Evolutionary conservation across 2,888 invertebrate genomes (phyloP), one percentile per base, ranked within the genome.

Genomic region (Epinotia ramella): DNA sequence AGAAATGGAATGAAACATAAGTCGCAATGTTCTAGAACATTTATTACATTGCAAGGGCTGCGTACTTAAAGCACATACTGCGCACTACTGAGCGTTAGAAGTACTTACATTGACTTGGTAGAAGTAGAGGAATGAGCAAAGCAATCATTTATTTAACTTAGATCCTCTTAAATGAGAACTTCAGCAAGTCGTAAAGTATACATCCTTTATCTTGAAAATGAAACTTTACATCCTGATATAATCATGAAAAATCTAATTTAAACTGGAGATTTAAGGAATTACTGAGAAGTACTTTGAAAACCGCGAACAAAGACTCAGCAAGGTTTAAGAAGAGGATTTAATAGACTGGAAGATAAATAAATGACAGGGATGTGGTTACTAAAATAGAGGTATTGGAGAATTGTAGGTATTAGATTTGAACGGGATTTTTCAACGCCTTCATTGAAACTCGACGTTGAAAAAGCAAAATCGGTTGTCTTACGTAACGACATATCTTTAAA

Each of bases 401-500:
- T 18, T 16, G 49, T n/a, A n/a, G n/a, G n/a, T 46, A 57, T 46
- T 59, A 40, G 24, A 33, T 44, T 64, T 11, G n/a, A 56, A 69
- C 49, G 18, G 24, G n/a, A n/a, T 66, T 67, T 72, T 46, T 76
- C 56, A 66, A 12, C 66, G 66, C 18, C 72, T 72, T 66, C 44
- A 65, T 49, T 56, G 70, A 66, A 73, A 71, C 49, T 60, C 53
- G 64, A 56, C 64, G 72, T 63, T 63, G n/a, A 70, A 73, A 67
- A 63, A 66, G 69, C 57, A 74, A 79, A 77, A 65, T 73, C 60
- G 28, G 49, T 60, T 73, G 82, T 75, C 81, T 93, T 92, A 91
- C 89, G 91, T 89, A 93, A 93, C 80, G 89, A 87, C 88, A 89
- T 90, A 91, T 90, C 90, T 93, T 90, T 89, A 91, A 88, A 93